A percentile compares a stretch with the other conserved stretches of the same genome.
Conservation (phyloP, 2,888 invertebrate genomes). For the Pandemis heparana region DNA sequence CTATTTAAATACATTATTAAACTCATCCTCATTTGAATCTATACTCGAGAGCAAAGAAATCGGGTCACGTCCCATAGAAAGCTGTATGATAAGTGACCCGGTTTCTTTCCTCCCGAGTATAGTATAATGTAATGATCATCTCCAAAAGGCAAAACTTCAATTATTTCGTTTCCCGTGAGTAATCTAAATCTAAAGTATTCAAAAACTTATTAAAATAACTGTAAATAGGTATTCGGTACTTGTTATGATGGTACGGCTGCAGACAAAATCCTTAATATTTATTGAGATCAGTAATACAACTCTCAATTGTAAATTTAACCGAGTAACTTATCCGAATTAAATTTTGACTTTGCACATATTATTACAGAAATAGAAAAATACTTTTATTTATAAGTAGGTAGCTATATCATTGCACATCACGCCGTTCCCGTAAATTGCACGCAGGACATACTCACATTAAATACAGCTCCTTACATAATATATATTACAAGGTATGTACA, state of each 20-base stretch:
- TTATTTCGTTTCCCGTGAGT: neutral
- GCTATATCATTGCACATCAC: conserved; percentile 51
- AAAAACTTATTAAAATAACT: neutral
- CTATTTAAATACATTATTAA: neutral
- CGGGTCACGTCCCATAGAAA: no score
- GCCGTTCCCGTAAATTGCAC: conserved; percentile 64
- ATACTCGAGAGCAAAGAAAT: no score
- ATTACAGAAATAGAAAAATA: conserved; percentile 42
- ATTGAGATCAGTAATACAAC: conserved; percentile 25
- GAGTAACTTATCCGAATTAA: conserved; percentile 32
- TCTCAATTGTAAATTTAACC: conserved; percentile 31
- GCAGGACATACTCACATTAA: conserved; percentile 64
- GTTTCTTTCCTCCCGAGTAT: no score
- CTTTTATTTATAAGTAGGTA: conserved; percentile 43
- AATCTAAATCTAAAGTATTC: neutral
- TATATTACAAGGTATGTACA: conserved; percentile 42
- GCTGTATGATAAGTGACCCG: no score
- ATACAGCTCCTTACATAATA: conserved; percentile 61
- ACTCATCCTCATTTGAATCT: no score
- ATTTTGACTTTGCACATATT: conserved; percentile 21
- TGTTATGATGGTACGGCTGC: neutral
- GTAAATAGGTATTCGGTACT: neutral
- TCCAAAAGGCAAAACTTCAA: no score
- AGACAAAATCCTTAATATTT: conserved; percentile 28
- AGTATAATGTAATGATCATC: no score